phyloP scores from a whole-genome alignment of 2,113 vertebrate genomes.

The Centrocercus urophasianus region DNA sequence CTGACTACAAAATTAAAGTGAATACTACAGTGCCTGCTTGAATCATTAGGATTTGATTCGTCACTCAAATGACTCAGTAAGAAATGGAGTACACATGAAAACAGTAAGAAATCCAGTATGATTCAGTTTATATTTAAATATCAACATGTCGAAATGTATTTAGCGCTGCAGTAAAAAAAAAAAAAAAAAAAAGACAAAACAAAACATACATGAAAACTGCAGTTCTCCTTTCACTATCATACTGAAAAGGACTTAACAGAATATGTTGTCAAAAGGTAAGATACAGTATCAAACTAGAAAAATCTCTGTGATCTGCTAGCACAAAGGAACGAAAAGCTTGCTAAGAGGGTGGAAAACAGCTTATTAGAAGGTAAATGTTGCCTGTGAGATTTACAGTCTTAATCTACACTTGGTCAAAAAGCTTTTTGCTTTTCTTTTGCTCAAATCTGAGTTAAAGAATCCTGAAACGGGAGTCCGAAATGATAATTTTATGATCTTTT shows the following conservation, averaged over 20 bases:
- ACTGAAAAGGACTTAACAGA: not conserved
- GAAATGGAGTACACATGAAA: not conserved
- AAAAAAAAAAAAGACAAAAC: not conserved
- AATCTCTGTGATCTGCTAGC: not conserved
- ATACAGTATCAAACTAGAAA: not conserved
- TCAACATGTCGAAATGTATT: not conserved
- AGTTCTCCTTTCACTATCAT: not conserved
- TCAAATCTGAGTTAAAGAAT: not conserved
- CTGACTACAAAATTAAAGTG: not conserved
- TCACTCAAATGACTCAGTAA: not conserved
- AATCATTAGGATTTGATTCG: not conserved
- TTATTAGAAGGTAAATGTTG: not conserved
- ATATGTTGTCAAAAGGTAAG: not conserved
- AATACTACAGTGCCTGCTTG: not conserved
- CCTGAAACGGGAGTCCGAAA: not conserved
- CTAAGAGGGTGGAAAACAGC: not conserved
- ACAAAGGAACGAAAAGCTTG: not conserved
- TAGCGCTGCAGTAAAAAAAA: not conserved
- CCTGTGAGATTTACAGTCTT: not conserved
- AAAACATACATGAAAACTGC: not conserved
- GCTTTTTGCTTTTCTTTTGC: not conserved
- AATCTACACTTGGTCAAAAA: not conserved
- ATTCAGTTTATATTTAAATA: not conserved
- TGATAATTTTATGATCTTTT: not conserved
- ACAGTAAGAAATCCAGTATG: not conserved